Evolutionary conservation across 2,888 invertebrate genomes (phyloP), one percentile per base, ranked within the genome.

Genomic region (Norana najaformis): DNA sequence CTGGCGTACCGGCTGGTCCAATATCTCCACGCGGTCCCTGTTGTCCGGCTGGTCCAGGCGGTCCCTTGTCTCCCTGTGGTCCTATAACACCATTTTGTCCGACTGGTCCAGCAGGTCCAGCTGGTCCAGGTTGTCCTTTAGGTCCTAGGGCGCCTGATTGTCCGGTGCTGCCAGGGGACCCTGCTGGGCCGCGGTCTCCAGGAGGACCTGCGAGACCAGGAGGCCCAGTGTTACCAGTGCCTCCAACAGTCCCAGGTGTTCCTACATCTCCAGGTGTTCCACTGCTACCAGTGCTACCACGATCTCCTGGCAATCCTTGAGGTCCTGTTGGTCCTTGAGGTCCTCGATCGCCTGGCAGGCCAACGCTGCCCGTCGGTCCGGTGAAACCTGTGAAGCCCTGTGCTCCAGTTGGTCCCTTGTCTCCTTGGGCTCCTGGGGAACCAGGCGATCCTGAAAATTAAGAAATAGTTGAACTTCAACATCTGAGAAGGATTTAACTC

Each of bases 181-280:
- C 90, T 39, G 85, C 23, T n/a, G 85, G n/a, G 36, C 92, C 92
- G 53, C 47, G 89, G 30, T 88, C 88, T 89, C 91, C 91, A 23
- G 88, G 30, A 3, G 89, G 41, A 35, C 91, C 91, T 30, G 39
- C 16, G 34, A 34, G 83, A 36, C 91, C 91, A 16, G 82, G 20
- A 36, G 89, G 20, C 23, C 85, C 85, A 0, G 37, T 85, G 36
- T 36, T 85, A 37, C 85, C 85, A 85, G 11, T 85, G 35, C 85
- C 85, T 47, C 90, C 90, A 39, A 39, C 34, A n/a, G 39, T 23
- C 35, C 90, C 90, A 69, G 90, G 89, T 36, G 39, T 47, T 35
- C 92, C 92, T 88, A 82, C 83, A 38, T 20, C 36, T 39, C 90
- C 92, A 36, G 89, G 39, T 20, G 82, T 88, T 88, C 91, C 92